Percentiles rank a stretch among this genome's conserved stretches.
These are phyloP conservation scores for Prunella strophiata DNA, from an alignment of 2,797 vertebrate genomes.

Conservation along the genomic window DNA sequence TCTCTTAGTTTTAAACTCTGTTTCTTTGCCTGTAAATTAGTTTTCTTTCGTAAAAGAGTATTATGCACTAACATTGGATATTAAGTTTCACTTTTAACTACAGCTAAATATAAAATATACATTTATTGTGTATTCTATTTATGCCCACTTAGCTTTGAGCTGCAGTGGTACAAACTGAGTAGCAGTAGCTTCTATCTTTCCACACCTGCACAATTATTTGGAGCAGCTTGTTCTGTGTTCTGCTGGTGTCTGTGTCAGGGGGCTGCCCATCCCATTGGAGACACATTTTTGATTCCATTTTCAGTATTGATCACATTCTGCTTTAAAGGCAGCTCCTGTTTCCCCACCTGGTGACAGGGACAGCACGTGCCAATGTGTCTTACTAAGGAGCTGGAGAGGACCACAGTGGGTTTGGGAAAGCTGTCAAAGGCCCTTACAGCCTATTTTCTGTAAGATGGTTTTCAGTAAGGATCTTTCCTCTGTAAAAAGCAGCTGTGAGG, in stretches of 20 bases:
- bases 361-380: accelerated
- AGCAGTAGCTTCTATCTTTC: background rate
- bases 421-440: background rate
- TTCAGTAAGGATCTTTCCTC: background rate
- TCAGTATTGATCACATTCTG: background rate
- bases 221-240: background rate
- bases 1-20: slow-evolving; percentile 11
- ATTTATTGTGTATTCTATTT: slow-evolving; percentile 6
- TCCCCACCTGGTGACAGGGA: background rate
- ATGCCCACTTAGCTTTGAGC: background rate
- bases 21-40: slow-evolving; percentile 41
- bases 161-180: background rate
- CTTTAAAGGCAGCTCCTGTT: background rate
- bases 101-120: background rate
- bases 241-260: background rate
- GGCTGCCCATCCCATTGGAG: background rate
- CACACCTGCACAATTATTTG: background rate
- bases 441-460: background rate
- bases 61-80: background rate
- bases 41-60: slow-evolving; percentile 4
- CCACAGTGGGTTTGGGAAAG: background rate
- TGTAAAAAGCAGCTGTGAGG: background rate
- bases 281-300: background rate
- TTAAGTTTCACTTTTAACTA: background rate
- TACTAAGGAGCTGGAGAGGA: background rate